Percentiles rank a stretch among this genome's conserved stretches.
Conservation (phyloP, 2,113 vertebrate genomes). For the Neofelis nebulosa region DNA sequence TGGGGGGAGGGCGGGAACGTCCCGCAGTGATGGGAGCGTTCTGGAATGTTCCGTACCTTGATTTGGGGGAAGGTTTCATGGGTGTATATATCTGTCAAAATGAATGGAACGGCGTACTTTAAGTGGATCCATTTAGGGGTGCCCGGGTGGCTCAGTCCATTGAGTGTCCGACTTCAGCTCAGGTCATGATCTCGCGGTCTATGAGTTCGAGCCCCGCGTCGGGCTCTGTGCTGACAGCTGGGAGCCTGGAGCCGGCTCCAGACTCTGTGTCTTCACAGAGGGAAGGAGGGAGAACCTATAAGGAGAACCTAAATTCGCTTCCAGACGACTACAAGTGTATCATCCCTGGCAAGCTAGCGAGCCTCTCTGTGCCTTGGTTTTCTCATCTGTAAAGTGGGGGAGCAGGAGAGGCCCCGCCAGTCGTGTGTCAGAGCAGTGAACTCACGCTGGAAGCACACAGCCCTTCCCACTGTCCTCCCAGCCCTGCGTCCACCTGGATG, state of each 20-base stretch:
- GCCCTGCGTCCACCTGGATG: fast-evolving
- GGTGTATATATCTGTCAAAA: background rate
- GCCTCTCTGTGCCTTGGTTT: background rate
- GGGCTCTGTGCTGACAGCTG: no score
- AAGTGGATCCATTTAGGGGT: background rate
- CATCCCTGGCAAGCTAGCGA: background rate
- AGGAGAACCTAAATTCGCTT: background rate
- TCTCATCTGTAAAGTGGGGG: background rate
- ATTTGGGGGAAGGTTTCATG: background rate
- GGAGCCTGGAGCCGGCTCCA: no score
- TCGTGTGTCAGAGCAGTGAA: fast-evolving
- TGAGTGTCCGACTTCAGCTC: no score
- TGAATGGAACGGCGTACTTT: background rate
- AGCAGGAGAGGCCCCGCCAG: background rate
- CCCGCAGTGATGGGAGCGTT: background rate
- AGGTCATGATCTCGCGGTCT: no score
- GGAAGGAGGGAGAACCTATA: background rate
- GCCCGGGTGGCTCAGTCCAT: no score
- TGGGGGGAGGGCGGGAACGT: no score
- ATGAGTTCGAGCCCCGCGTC: no score
- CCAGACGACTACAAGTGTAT: no score
- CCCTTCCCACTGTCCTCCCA: no score
- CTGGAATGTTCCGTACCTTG: background rate
- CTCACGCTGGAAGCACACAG: fast-evolving
- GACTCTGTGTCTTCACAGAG: no score